Evolutionary conservation across 1,140 invertebrate species (phyloP), one percentile per base, ranked within the genome.

Genomic region (Sitophilus oryzae): DNA sequence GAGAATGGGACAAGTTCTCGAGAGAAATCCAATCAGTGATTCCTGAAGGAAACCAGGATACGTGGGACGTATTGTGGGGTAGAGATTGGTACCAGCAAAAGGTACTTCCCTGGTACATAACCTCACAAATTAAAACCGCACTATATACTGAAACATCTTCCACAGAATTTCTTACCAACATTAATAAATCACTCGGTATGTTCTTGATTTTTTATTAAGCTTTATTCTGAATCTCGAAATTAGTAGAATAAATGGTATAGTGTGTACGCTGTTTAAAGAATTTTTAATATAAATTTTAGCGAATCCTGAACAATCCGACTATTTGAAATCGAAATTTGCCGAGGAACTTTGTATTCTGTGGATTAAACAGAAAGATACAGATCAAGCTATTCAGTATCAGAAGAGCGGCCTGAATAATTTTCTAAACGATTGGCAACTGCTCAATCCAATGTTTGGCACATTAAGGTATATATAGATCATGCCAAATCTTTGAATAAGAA

Each of bases 31-130:
- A 61, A 38, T 37, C 34, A 9, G 14, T 56, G 3, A 53, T 56
- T 10, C 42, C 44, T 4, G 48, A 59, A 56, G 35, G 45, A 20
- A 22, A 61, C 40, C 43, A 71, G 0, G 38, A 48, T 6, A 47
- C 70, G 25, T 68, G 70, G 19, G 52, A 71, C 6, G 47, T 59
- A 20, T 60, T 78, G 11, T 78, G 76, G 75, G 50, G 68, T 6
- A 61, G 72, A 20, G 38, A 67, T 19, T 70, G 66, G 61, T 67
- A 68, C 56, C 63, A 71, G 45, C 64, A 69, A 15, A 75, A 74
- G 64, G 47, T 77, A n/a, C 58, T 74, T 6, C 76, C 77, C 0
- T 76, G 73, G 69, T 65, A 73, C 20, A 72, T 77, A 11, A 60
- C 59, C 2, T 61, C 68, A 2, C 63, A 74, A 19, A 41, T 76